A percentile compares a stretch with the other conserved stretches of the same genome.
Conservation (phyloP, 1,140 invertebrate genomes). For the Neocloeon triangulifer region DNA sequence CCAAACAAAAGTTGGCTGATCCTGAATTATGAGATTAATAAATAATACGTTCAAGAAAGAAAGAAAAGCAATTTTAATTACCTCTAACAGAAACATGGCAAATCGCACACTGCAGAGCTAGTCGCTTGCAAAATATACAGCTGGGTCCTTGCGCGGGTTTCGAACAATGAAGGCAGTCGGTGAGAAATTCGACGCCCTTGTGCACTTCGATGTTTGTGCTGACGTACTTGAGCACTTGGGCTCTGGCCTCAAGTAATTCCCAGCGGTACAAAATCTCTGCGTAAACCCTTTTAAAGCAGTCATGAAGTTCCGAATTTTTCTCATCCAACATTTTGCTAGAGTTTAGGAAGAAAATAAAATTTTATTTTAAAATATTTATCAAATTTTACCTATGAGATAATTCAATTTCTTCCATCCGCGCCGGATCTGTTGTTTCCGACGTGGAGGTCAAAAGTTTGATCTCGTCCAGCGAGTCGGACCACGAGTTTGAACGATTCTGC, state of each 20-base stretch:
- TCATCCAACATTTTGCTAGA: conserved; percentile 26
- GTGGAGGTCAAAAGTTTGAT: conserved; percentile 24
- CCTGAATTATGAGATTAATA: conserved; percentile 17
- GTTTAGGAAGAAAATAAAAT: conserved; percentile 8
- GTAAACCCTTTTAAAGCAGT: conserved; percentile 69
- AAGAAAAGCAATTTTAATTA: conserved; percentile 9
- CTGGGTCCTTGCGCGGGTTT: conserved; percentile 22
- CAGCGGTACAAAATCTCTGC: conserved; percentile 71
- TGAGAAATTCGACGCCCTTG: conserved; percentile 52
- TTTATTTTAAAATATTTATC: too few relatives aligned
- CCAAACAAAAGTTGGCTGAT: conserved; percentile 52
- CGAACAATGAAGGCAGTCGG: conserved; percentile 45
- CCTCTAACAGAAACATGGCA: conserved; percentile 72
- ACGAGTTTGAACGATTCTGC: conserved; percentile 63
- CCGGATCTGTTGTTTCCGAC: too few relatives aligned
- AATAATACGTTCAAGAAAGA: conserved; percentile 4
- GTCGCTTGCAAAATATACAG: conserved; percentile 44
- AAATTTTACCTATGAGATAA: too few relatives aligned
- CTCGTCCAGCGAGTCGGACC: conserved; percentile 65
- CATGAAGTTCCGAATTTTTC: conserved; percentile 38
- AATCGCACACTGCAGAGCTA: conserved; percentile 52
- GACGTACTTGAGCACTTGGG: conserved; percentile 61
- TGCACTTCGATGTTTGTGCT: conserved; percentile 26
- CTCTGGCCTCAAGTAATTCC: conserved; percentile 58
- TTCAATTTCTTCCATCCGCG: too few relatives aligned